Percentiles rank a stretch among this genome's conserved stretches.
Conservation (phyloP, 2,797 vertebrate species). For the Pangasius sanitwongsei region DNA sequence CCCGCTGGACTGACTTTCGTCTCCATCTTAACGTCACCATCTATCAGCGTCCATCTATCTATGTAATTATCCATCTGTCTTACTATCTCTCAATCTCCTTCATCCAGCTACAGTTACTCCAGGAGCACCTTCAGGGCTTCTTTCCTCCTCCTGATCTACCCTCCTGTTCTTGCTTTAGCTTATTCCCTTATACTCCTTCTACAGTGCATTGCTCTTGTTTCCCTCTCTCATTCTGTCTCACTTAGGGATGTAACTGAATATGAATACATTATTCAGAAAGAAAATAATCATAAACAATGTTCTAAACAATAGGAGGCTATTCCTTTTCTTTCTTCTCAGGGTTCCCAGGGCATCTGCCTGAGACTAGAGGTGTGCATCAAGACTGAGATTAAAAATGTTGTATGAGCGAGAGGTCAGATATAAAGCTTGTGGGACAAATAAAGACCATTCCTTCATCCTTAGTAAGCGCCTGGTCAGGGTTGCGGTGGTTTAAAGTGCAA, state of each 20-base stretch:
- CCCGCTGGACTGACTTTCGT: slow-evolving; percentile 58
- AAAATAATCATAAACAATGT: neutral
- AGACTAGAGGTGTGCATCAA: neutral
- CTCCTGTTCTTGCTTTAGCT: slow-evolving; percentile 33
- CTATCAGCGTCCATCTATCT: slow-evolving; percentile 52
- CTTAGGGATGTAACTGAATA: neutral
- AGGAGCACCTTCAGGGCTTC: slow-evolving; percentile 57
- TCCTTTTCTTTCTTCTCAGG: neutral
- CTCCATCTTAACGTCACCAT: slow-evolving; percentile 60
- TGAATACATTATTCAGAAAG: neutral
- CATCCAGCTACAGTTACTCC: slow-evolving; percentile 46
- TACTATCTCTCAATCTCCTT: slow-evolving; percentile 50
- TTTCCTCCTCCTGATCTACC: slow-evolving; percentile 59
- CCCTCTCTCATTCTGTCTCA: neutral
- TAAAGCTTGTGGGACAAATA: neutral
- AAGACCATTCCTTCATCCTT: neutral
- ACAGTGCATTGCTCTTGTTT: neutral
- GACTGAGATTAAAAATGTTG: neutral
- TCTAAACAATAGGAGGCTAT: neutral
- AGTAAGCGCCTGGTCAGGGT: neutral
- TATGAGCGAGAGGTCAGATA: neutral
- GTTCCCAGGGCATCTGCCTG: neutral
- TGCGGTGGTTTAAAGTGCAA: neutral
- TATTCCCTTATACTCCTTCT: neutral
- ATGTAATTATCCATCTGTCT: slow-evolving; percentile 60